Evolutionary conservation across 2,797 vertebrate genomes (phyloP).

Genomic region (Phataginus tricuspis): DNA sequence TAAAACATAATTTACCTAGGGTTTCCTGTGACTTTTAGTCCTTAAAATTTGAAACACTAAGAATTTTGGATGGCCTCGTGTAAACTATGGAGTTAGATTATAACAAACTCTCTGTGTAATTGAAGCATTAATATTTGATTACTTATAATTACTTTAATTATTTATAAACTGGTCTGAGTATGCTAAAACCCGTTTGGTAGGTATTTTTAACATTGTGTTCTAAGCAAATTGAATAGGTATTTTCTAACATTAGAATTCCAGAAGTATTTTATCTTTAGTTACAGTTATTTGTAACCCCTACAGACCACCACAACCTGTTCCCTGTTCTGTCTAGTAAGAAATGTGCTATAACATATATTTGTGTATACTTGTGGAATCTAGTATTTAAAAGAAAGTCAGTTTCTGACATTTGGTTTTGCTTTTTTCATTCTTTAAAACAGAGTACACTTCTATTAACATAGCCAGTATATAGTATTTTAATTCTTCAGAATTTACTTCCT

Average conservation of each 20-base stretch:
- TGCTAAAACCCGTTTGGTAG: background rate
- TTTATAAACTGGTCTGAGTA: slow-evolving; percentile 13
- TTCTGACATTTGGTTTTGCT: background rate
- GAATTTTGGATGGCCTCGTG: background rate
- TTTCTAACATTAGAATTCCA: slow-evolving; percentile 30
- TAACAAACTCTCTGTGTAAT: background rate
- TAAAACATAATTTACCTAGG: background rate
- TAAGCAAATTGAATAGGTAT: background rate
- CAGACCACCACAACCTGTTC: background rate
- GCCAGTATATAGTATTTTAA: background rate
- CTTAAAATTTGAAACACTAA: slow-evolving; percentile 17
- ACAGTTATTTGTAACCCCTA: background rate
- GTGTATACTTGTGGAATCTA: background rate
- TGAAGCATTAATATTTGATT: background rate
- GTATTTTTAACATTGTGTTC: slow-evolving; percentile 4
- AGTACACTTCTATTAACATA: background rate
- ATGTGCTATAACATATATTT: background rate
- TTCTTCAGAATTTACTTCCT: slow-evolving; percentile 28
- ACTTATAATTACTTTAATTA: background rate
- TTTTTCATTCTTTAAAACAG: slow-evolving; percentile 15
- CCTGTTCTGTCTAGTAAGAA: background rate
- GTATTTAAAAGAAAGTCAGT: slow-evolving; percentile 36
- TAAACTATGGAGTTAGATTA: background rate
- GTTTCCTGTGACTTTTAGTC: slow-evolving; percentile 30
- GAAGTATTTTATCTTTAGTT: slow-evolving; percentile 31